phyloP scores from a whole-genome alignment of 2,797 vertebrate genomes.

The Xenentodon cancila region DNA sequence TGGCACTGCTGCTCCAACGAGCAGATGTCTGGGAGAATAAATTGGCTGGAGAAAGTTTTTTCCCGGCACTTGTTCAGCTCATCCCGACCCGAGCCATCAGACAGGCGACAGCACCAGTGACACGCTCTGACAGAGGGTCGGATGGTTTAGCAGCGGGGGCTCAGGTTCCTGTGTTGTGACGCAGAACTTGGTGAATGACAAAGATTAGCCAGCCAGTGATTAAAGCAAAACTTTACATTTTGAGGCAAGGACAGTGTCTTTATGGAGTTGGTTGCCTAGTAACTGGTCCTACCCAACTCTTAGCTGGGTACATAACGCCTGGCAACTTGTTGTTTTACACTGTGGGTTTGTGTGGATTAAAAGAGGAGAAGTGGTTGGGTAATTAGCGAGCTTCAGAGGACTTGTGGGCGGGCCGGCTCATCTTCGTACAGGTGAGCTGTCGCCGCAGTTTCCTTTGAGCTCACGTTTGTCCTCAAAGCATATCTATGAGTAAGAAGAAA shows the following conservation, averaged over 20 bases:
- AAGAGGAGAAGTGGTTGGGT: not conserved
- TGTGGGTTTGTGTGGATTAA: not conserved
- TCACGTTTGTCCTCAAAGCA: not conserved
- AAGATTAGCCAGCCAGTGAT: slow-evolving; percentile 13
- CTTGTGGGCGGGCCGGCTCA: not conserved
- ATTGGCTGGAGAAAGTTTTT: slow-evolving; percentile 66
- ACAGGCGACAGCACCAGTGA: slow-evolving; percentile 43
- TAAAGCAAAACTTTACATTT: slow-evolving; percentile 4
- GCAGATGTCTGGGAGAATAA: slow-evolving; percentile 73
- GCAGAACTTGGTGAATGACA: slow-evolving; percentile 33
- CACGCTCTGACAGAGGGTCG: slow-evolving; percentile 29
- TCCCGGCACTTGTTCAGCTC: slow-evolving; percentile 66
- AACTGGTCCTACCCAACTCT: slow-evolving; percentile 9
- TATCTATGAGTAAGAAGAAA: not conserved
- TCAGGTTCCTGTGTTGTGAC: slow-evolving; percentile 10
- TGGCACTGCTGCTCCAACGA: slow-evolving; percentile 51
- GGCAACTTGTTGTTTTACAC: not conserved
- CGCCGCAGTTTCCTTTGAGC: slow-evolving; percentile 1
- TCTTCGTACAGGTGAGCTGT: not conserved
- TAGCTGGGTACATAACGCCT: not conserved
- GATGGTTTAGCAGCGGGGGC: slow-evolving; percentile 23
- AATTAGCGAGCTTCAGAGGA: not conserved
- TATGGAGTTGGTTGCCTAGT: slow-evolving; percentile 9
- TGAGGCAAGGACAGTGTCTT: not conserved
- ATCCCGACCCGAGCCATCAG: slow-evolving; percentile 58